Evolutionary conservation across 1,140 invertebrate genomes (phyloP).

Genomic region (Aphelinus certus): DNA sequence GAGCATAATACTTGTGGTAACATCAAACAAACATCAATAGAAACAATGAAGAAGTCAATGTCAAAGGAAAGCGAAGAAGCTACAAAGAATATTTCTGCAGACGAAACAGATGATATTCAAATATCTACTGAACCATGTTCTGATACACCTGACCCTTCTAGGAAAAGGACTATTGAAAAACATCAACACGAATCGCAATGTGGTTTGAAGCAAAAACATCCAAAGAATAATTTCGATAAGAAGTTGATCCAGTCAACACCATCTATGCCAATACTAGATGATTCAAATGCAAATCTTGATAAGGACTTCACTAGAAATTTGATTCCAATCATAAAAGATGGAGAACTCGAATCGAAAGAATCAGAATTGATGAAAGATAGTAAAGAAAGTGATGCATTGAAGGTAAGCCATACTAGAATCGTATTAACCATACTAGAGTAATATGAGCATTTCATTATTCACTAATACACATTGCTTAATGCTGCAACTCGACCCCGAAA

Average conservation of each 20-base stretch:
- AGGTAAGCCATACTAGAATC: slow-evolving; percentile 1
- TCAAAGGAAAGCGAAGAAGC: slow-evolving; percentile 56
- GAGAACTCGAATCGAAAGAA: too few relatives aligned
- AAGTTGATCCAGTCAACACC: slow-evolving; percentile 55
- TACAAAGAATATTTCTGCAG: slow-evolving; percentile 44
- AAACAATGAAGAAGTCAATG: slow-evolving; percentile 55
- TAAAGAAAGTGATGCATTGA: slow-evolving; percentile 24
- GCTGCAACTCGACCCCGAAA: too few relatives aligned
- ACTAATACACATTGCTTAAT: too few relatives aligned
- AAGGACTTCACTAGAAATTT: too few relatives aligned
- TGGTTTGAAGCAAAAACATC: too few relatives aligned
- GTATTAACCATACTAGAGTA: too few relatives aligned
- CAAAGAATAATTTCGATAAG: slow-evolving; percentile 39
- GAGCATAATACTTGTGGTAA: slow-evolving; percentile 70
- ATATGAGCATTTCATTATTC: too few relatives aligned
- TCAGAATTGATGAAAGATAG: slow-evolving; percentile 23
- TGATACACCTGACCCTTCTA: too few relatives aligned
- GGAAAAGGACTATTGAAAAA: too few relatives aligned
- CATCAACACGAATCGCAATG: too few relatives aligned
- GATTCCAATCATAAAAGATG: too few relatives aligned
- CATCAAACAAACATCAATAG: slow-evolving; percentile 50
- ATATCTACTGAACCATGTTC: slow-evolving; percentile 5
- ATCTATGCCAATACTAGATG: slow-evolving; percentile 64
- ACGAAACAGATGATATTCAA: neutral
- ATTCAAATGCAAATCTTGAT: slow-evolving; percentile 40